Base-by-base conservation (phyloP, 1,140 invertebrate species). In the Sarcophaga bullata region DNA sequence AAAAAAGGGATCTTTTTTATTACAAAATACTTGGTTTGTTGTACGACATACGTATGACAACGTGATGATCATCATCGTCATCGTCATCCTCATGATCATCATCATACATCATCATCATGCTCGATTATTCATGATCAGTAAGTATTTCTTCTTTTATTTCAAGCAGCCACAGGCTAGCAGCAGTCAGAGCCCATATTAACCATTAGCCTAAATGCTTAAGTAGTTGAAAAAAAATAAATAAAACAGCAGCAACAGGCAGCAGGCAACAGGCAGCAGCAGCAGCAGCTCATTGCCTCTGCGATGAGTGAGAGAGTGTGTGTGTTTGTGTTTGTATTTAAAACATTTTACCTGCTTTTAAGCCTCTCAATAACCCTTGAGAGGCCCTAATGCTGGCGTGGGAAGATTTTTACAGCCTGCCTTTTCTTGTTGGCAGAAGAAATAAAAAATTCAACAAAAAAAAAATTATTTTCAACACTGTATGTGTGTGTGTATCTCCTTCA, bases 351-450 rank as follows among this genome's bases (percentile, higher is more conserved):
- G 17, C 25, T 46, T n/a, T 37, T 11, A 17, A 54, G 58, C 49
- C 3, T 48, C 78, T 10, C 10, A 10, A 52, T 82, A 52, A n/a
- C 52, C 73, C n/a, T 52, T 73, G 50, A 48, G 25, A 52, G 80
- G 85, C 84, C 86, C 85, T 88, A 86, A 86, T 86, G 85, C 86
- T 87, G 86, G 87, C 87, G 87, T 89, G 87, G 87, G 87, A 89
- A 89, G 87, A 89, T 89, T 89, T 89, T 89, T 89, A 84, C 84
- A 9, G 62, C 62, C n/a, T n/a, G n/a, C n/a, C 17, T 68, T 68
- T 68, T 52, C 13, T 52, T 52, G 8, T 52, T 52, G 8, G 13
- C 13, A 52, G 8, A 52, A 52, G 50, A 52, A 9, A 52, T 10
- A n/a, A 9, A 52, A 52, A 9, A 3, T 58, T 58, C 54, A 37